A percentile compares a stretch with the other conserved stretches of the same genome.
These are phyloP conservation scores for Corynorhinus townsendii DNA, from an alignment of 2,113 vertebrate species.

Conservation along the genomic window DNA sequence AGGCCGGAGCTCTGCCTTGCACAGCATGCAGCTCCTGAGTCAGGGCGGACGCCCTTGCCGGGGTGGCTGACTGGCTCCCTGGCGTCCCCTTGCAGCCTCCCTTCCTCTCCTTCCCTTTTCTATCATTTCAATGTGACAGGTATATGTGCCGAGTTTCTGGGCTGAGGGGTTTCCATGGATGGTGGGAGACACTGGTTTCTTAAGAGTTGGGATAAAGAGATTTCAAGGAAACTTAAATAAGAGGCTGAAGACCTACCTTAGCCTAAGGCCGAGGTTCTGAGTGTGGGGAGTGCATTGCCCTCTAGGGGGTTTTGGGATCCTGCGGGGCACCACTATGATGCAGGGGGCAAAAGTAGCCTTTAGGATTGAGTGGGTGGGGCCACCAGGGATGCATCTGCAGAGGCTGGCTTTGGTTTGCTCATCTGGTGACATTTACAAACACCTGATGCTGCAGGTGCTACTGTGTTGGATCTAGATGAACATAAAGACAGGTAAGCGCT, in stretches of 20 bases:
- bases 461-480: background rate
- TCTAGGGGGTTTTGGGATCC: background rate
- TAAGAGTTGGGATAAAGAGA: background rate
- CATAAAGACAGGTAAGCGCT: background rate
- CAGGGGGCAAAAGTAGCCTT: background rate
- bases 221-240: background rate
- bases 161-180: background rate
- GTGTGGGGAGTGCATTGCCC: background rate
- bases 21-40: background rate
- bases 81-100: background rate
- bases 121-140: background rate
- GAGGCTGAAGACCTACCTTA: background rate
- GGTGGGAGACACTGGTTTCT: background rate
- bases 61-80: rapidly evolving
- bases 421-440: background rate
- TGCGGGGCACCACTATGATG: background rate
- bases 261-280: background rate
- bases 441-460: rapidly evolving
- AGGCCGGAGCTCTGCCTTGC: background rate
- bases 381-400: background rate
- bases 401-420: background rate
- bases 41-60: rapidly evolving
- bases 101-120: background rate
- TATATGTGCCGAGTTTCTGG: background rate
- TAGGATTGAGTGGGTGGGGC: background rate